phyloP scores from a whole-genome alignment of 1,140 invertebrate genomes.

The Andricus grossulariae region DNA sequence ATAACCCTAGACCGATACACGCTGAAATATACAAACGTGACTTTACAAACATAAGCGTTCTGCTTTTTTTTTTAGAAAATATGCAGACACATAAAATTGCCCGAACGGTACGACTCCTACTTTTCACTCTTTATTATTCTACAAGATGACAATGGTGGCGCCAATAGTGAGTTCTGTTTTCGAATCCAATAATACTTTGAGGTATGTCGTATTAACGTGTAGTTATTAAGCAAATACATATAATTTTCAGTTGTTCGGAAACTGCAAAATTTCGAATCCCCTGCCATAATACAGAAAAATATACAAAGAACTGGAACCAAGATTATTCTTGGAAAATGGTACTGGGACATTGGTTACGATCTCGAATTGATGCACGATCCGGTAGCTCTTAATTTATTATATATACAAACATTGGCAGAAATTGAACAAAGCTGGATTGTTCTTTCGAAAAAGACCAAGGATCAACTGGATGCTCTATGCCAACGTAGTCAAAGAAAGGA shows the following conservation, averaged over 20 bases:
- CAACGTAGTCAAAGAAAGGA: constrained; percentile 88
- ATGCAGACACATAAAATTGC: constrained; percentile 85
- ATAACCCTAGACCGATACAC: neutral
- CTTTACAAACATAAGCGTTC: constrained; percentile 29
- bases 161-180: constrained; percentile 75
- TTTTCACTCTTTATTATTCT: constrained; percentile 92
- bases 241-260: constrained; percentile 84
- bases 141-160: constrained; percentile 84
- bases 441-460: constrained; percentile 82
- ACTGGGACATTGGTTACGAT: constrained; percentile 93
- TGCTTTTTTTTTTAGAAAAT: constrained; percentile 79
- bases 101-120: constrained; percentile 86
- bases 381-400: constrained; percentile 90
- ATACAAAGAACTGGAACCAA: constrained; percentile 60
- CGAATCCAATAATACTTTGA: constrained; percentile 17
- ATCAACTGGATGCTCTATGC: constrained; percentile 83
- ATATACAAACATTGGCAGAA: constrained; percentile 91
- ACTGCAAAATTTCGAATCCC: constrained; percentile 97
- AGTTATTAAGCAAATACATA: constrained; percentile 22
- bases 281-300: constrained; percentile 90
- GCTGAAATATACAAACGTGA: neutral
- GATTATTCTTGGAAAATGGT: constrained; percentile 77
- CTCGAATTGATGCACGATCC: constrained; percentile 86
- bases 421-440: constrained; percentile 90
- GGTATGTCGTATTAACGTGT: neutral